Evolutionary conservation across 1,140 invertebrate species (phyloP).

Genomic region (Drosophila lini): DNA sequence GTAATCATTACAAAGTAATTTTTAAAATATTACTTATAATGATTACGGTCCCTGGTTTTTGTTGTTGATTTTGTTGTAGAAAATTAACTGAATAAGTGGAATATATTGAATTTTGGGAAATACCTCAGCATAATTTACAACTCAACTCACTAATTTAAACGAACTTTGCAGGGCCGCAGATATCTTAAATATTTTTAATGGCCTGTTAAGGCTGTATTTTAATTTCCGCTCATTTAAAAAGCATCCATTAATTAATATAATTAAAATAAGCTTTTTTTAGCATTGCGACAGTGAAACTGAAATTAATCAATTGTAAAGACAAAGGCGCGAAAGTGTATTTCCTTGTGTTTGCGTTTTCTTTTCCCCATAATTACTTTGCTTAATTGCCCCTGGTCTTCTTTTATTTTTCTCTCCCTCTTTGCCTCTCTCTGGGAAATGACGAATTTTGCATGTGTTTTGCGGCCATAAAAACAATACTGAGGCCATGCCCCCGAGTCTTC

Average conservation of each 20-base stretch:
- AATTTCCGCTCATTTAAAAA: conserved; percentile 21
- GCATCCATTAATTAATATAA: conserved; percentile 35
- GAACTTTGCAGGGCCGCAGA: not conserved
- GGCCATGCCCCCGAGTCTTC: conserved; percentile 47
- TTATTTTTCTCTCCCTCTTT: conserved; percentile 15
- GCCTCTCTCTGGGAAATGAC: conserved; percentile 29
- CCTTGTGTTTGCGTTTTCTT: conserved; percentile 54
- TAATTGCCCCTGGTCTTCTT: conserved; percentile 55
- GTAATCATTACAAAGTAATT: too few relatives aligned
- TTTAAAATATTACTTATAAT: too few relatives aligned
- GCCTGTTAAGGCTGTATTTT: conserved; percentile 9
- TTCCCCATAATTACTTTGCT: conserved; percentile 56
- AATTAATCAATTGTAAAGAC: conserved; percentile 75
- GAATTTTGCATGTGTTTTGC: conserved; percentile 51
- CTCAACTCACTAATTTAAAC: not conserved
- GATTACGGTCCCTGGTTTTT: too few relatives aligned
- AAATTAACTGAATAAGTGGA: conserved; percentile 21
- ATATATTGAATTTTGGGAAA: conserved; percentile 16
- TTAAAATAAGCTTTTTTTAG: conserved; percentile 29
- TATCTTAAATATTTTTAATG: conserved; percentile 11
- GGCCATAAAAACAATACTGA: conserved; percentile 20
- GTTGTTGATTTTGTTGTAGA: conserved; percentile 28
- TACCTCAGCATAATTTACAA: not conserved
- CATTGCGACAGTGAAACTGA: conserved; percentile 35
- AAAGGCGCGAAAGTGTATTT: conserved; percentile 66